Evolutionary conservation across 2,888 invertebrate genomes (phyloP), one percentile per base, ranked within the genome.

Genomic region (Tinea trinotella): DNA sequence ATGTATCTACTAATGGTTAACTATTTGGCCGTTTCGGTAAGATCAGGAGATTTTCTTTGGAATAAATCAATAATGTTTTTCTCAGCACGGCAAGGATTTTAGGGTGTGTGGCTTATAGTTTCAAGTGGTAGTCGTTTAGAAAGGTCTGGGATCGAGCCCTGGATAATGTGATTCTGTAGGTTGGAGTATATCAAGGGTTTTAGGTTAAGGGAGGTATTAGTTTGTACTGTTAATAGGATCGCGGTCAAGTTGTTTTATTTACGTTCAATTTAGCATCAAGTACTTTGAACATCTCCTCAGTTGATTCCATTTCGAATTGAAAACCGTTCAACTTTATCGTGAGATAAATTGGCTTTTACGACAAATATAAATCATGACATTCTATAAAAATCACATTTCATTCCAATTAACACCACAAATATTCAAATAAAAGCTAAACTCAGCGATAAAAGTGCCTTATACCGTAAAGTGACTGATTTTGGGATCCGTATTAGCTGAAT

Each of bases 1-100:
- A 56, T 57, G 57, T 50, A 24, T 50, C 13, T 24, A 20, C 24
- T 50, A 50, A 50, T 50, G 50, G 22, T 24, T 50, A 24, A 24
- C 50, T 50, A 50, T 24, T 22, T 15, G 24, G 18, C 50, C 50
- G 9, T 50, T 15, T 50, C 24, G 50, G 46, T 19, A 7, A 46
- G 46, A 46, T 19, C 46, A 46, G 19, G 46, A 19, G 46, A 46
- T 46, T 46, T 46, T 46, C 46, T 19, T 46, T 4, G 19, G 46
- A 19, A 46, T 46, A 46, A 46, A 46, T 46, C 46, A 19, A 46
- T 19, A 13, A 40, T 40, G 40, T 40, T 40, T 40, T 40, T 17
- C 17, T 6, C 40, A 40, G 6, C 13, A 17, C 2, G 13, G 13
- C 6, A 7, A 13, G 3, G 4, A n/a, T 40, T 40, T 17, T 12